Conservation (phyloP, 2,888 invertebrate species). For the Timema cristinae region DNA sequence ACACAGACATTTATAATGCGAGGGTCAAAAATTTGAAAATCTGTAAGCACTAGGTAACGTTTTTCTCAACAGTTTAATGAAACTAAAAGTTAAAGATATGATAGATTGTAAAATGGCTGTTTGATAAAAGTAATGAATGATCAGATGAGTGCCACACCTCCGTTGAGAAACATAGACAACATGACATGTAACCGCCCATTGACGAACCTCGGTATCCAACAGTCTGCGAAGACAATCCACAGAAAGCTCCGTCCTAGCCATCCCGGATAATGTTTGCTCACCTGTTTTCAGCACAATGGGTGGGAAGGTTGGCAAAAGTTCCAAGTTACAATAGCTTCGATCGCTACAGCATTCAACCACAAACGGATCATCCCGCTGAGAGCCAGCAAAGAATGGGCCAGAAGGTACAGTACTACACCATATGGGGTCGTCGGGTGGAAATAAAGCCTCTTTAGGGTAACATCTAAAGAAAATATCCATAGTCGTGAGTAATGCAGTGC, state of each 20-base stretch:
- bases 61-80: too few relatives aligned
- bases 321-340: constrained; percentile 66
- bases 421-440: constrained; percentile 58
- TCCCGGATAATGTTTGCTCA: background rate
- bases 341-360: constrained; percentile 58
- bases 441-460: constrained; percentile 54
- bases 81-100: too few relatives aligned
- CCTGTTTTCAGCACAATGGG: constrained; percentile 10
- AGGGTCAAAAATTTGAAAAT: too few relatives aligned
- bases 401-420: constrained; percentile 50
- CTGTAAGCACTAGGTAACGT: too few relatives aligned
- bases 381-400: constrained; percentile 21
- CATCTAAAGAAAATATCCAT: constrained; percentile 48
- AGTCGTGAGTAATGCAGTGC: too few relatives aligned
- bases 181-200: too few relatives aligned
- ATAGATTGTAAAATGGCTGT: too few relatives aligned
- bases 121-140: too few relatives aligned
- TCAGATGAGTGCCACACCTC: too few relatives aligned
- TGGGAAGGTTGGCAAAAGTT: constrained; percentile 44
- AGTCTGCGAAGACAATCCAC: constrained; percentile 15
- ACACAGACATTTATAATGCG: too few relatives aligned
- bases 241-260: background rate
- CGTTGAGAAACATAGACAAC: too few relatives aligned
- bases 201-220: background rate
- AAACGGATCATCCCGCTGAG: constrained; percentile 41